Conservation (phyloP, 2,113 vertebrate genomes). For the Corvus cornix region DNA sequence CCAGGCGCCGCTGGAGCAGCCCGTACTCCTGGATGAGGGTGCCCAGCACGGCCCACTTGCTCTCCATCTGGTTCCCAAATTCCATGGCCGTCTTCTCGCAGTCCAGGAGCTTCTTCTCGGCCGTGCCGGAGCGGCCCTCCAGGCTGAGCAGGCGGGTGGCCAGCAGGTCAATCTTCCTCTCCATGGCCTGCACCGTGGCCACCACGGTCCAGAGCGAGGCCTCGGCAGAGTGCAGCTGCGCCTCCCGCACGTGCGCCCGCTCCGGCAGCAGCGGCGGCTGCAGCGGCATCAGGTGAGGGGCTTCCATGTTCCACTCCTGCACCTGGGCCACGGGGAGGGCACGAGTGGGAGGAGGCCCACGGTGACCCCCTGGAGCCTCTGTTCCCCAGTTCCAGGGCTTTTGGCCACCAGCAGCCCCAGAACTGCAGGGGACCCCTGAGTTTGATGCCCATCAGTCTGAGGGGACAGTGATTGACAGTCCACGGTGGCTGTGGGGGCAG, state of each 20-base stretch:
- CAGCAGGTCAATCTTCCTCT: conserved; percentile 77
- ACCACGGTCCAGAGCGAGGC: conserved; percentile 81
- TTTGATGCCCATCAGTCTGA: rapidly evolving
- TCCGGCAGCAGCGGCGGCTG: conserved; percentile 71
- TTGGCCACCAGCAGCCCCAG: neutral
- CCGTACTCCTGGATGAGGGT: conserved; percentile 77
- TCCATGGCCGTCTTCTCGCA: conserved; percentile 75
- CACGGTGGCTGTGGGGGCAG: neutral
- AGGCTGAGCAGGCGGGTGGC: conserved; percentile 75
- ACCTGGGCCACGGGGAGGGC: conserved; percentile 43
- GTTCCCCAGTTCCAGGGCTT: rapidly evolving
- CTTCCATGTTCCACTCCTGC: conserved; percentile 77
- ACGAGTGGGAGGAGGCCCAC: rapidly evolving
- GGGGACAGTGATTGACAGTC: neutral
- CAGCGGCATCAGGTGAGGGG: conserved; percentile 69
- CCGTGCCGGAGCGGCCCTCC: conserved; percentile 71
- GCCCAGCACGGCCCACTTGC: conserved; percentile 76
- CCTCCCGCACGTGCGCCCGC: conserved; percentile 66
- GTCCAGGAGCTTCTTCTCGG: conserved; percentile 75
- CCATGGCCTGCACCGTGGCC: conserved; percentile 77
- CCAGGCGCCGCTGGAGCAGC: conserved; percentile 74
- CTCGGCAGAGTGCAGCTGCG: conserved; percentile 72
- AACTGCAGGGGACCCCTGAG: rapidly evolving
- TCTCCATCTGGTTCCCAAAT: conserved; percentile 75
- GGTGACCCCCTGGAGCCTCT: rapidly evolving